Evolutionary conservation across 2,113 vertebrate species (phyloP), one percentile per base, ranked within the genome.

Genomic region (Rhynchopsitta pachyrhyncha): DNA sequence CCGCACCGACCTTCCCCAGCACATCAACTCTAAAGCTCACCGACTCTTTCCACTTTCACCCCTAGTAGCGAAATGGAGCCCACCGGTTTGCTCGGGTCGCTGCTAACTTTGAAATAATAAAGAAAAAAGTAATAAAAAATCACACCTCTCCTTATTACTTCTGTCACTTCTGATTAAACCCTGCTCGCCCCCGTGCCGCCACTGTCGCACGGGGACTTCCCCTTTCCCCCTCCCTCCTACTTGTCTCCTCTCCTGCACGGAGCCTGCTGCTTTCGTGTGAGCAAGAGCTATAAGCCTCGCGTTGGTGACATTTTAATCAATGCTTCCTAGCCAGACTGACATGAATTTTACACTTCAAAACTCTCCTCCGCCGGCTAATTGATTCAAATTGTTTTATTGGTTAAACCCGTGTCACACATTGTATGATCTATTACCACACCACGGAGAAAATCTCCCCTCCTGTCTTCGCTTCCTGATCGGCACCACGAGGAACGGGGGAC

Each of bases 371-470:
- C 92, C 86, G 82, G 96, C 94, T 98, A 98, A 98, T 98, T 98
- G 98, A 98, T 98, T 98, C 98, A 97, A 98, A 98, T 98, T 97
- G 98, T 97, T 98, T 97, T 96, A 98, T 98, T 97, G 97, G 94
- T 97, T 98, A 98, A 98, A 97, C 97, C 97, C 93, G 93, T 97
- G 97, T 98, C 97, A 97, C 93, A 95, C 97, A 96, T 60, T 88
- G 39, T 73, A 49, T 97, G 97, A 98, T 98, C 95, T 98, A 97
- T 97, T 73, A 95, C 92, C 75, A 18, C 86, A 50, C 74, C 88
- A 91, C 76, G 81, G 95, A 97, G 94, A 95, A 96, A 96, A 97
- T 97, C 96, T 97, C 97, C 94, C 77, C 63, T 97, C 88, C 77
- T 94, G 74, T 89, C 86, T 94, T 91, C 33, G 6, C 87, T 94